These are phyloP conservation scores for Podargus strigoides DNA, from an alignment of 2,797 vertebrate species.

Conservation along the genomic window DNA sequence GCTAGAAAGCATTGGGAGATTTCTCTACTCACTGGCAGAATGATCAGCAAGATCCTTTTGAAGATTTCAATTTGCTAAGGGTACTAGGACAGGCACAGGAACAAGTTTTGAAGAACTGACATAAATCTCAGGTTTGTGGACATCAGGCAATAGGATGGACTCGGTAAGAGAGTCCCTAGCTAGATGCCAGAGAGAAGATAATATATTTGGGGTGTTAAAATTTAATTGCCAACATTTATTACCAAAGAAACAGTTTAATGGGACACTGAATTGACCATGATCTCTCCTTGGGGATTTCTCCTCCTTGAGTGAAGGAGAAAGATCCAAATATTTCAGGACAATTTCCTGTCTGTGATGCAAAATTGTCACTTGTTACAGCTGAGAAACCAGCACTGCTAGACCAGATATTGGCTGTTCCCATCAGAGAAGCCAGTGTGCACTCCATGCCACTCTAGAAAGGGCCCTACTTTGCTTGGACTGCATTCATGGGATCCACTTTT, in stretches of 20 bases:
- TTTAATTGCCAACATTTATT: neutral
- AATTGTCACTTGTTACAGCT: neutral
- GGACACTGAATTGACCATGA: rapidly evolving
- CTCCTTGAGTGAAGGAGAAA: neutral
- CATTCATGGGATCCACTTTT: neutral
- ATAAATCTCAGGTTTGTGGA: neutral
- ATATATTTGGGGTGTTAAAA: neutral
- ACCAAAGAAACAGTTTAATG: neutral
- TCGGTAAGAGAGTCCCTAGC: neutral
- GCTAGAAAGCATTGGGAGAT: neutral
- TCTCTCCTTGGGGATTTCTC: neutral
- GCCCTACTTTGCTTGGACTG: neutral
- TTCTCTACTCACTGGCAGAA: neutral
- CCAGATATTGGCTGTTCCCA: neutral
- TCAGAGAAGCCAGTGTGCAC: neutral
- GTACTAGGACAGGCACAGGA: neutral
- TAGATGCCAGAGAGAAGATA: neutral
- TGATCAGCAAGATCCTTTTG: neutral
- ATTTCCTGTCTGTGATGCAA: neutral
- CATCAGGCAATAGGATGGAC: neutral
- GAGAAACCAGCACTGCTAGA: neutral
- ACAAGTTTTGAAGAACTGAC: neutral
- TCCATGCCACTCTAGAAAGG: neutral
- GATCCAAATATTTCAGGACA: no score
- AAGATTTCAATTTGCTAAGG: neutral